Conservation (phyloP, 1,140 invertebrate species). For the Argopecten irradians region DNA sequence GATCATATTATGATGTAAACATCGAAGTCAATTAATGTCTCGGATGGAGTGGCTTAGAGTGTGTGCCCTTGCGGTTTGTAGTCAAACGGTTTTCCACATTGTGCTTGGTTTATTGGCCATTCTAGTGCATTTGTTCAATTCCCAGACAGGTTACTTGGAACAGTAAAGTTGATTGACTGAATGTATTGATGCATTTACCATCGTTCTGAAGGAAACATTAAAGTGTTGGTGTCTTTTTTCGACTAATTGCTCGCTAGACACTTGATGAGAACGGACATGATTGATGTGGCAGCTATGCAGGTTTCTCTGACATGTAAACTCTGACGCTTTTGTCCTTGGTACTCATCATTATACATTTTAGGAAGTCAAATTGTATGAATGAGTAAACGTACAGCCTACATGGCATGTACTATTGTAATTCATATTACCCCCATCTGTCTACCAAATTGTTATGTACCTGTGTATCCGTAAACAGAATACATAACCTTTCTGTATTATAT, state of each 20-base stretch:
- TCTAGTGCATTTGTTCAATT: conserved; percentile 22
- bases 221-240: not conserved
- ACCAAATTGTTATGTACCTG: too few species aligned
- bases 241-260: not conserved
- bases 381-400: too few species aligned
- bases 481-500: too few species aligned
- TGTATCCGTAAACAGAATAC: too few species aligned
- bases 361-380: too few species aligned
- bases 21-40: conserved; percentile 17
- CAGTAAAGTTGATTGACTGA: conserved; percentile 17
- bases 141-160: not conserved
- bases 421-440: too few species aligned
- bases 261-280: not conserved
- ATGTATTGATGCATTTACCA: not conserved
- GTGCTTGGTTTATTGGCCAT: not conserved
- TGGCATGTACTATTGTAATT: too few species aligned
- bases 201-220: not conserved
- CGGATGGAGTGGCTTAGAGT: not conserved
- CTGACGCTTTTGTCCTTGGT: too few species aligned
- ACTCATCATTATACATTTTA: too few species aligned
- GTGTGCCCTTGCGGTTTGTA: conserved; percentile 11
- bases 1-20: not conserved
- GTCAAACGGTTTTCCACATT: not conserved
- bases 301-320: not conserved
- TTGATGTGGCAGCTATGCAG: not conserved